Evolutionary conservation across 2,113 vertebrate species (phyloP).

Genomic region (Vulpes ferrilata): DNA sequence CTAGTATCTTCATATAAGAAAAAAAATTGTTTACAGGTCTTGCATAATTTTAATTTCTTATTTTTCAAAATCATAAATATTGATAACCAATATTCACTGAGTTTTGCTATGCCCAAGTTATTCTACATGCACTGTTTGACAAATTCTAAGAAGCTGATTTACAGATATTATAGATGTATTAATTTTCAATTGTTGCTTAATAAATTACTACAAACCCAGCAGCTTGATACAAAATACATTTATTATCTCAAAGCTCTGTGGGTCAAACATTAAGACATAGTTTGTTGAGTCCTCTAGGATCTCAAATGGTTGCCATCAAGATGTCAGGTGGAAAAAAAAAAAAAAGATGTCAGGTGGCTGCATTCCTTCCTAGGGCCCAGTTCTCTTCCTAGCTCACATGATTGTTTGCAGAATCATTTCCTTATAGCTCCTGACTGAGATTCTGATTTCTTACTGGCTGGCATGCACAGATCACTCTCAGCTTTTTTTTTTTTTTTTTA

Average conservation of each 20-base stretch:
- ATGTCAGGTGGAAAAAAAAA: too few species aligned
- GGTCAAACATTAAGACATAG: not conserved
- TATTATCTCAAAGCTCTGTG: not conserved
- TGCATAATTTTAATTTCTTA: not conserved
- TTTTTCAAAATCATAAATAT: not conserved
- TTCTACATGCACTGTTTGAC: not conserved
- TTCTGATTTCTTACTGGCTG: not conserved
- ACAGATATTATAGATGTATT: not conserved
- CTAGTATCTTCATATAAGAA: not conserved
- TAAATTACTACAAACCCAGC: not conserved
- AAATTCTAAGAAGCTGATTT: not conserved
- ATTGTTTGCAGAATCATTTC: not conserved
- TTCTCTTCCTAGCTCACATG: not conserved
- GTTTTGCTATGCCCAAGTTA: not conserved
- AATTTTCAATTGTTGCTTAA: not conserved
- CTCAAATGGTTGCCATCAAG: not conserved
- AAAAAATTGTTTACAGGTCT: not conserved
- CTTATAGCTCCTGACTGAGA: not conserved
- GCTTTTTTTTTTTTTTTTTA: not conserved
- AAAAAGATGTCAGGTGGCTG: too few species aligned
- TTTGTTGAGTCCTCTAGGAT: not conserved
- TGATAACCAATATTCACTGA: not conserved
- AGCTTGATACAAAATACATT: not conserved
- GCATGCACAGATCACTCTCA: too few species aligned
- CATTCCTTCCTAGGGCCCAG: not conserved